Evolutionary conservation across 2,113 vertebrate genomes (phyloP), one percentile per base, ranked within the genome.

Genomic region (Peromyscus maniculatus): DNA sequence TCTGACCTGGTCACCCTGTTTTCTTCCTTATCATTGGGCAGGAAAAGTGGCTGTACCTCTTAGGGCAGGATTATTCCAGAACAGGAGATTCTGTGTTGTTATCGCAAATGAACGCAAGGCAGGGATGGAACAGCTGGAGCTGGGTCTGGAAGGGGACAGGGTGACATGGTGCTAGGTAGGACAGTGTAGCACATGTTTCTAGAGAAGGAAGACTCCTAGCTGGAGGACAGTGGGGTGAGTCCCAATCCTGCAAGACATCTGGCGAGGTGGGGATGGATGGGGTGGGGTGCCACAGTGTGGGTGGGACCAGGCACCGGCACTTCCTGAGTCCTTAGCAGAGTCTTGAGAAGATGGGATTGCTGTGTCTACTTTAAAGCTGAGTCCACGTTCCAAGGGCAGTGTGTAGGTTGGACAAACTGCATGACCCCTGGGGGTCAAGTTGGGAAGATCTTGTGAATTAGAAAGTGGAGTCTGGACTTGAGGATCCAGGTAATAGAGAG

Each of bases 281-380:
- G 12, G 57, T 28, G 16, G 15, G 11, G 11, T 4, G 5, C 43
- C 11, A 15, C 46, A 15, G 31, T 52, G 46, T 69, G 26, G 39
- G 6, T 0, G 1, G 46, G 64, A 36, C 19, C 86, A 55, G 46
- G 21, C 31, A 33, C 66, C 19, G 7, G 39, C 3, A 52, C 86
- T 33, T 26, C 84, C 62, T n/a, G 28, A 0, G 19, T 87, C 19
- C 64, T 33, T 43, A 33, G 64, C 9, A 67, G n/a, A 64, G 64
- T 21, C 64, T 69, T 86, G 82, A 46, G 13, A 86, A 24, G 59
- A 31, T 43, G n/a, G 26, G n/a, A 43, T 46, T 66, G 59, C n/a
- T 66, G 59, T 39, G n/a, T 64, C 31, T 72, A 77, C 86, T 94
- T 78, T 92, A 91, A 87, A 95, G 36, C 71, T 21, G 87, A 91